Conservation (phyloP, 2,113 vertebrate species). For the Lathamus discolor region DNA sequence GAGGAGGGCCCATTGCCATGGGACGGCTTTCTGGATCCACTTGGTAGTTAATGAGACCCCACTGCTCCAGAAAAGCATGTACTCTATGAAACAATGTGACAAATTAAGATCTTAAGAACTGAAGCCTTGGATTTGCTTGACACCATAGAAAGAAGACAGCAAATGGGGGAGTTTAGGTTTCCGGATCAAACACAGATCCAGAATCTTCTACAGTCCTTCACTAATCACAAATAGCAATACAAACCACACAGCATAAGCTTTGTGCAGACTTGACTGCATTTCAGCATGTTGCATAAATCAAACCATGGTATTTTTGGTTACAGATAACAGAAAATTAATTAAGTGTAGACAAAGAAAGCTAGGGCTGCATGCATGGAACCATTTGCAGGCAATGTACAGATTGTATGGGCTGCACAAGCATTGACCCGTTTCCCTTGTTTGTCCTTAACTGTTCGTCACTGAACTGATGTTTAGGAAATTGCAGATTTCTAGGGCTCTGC, state of each 20-base stretch:
- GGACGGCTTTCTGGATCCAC: slow-evolving; percentile 96
- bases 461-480: no score
- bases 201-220: not conserved
- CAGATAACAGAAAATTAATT: not conserved
- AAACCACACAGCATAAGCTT: rapidly evolving
- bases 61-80: slow-evolving; percentile 96
- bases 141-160: not conserved
- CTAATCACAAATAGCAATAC: not conserved
- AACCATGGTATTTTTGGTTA: not conserved
- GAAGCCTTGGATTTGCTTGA: rapidly evolving
- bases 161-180: not conserved
- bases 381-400: rapidly evolving
- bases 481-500: not conserved
- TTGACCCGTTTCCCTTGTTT: not conserved
- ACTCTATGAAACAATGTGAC: slow-evolving; percentile 70
- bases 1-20: slow-evolving; percentile 94
- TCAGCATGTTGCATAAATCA: not conserved
- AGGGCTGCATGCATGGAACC: not conserved
- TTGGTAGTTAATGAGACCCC: slow-evolving; percentile 98
- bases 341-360: not conserved
- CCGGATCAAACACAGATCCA: not conserved
- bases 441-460: not conserved
- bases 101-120: not conserved
- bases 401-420: not conserved
- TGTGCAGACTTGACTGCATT: not conserved